Evolutionary conservation across 2,888 invertebrate genomes (phyloP), one percentile per base, ranked within the genome.

Genomic region (Pandemis cinnamomeana): DNA sequence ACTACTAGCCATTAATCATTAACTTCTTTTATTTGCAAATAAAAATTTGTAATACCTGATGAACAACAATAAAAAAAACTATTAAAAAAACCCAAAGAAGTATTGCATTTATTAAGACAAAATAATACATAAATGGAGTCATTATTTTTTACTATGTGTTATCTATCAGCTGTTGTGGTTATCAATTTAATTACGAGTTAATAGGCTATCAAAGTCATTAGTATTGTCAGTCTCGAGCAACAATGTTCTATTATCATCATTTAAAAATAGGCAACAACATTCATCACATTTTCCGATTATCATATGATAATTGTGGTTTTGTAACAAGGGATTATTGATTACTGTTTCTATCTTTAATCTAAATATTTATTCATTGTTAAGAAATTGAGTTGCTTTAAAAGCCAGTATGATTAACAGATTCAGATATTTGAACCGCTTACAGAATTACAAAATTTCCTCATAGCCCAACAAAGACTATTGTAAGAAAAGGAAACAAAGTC

Each of bases 181-280:
- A 73, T 70, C 69, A 70, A 51, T 51, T 66, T 69, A 70, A 73
- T 73, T 51, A 58, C 27, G 27, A 36, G 60, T 61, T 66, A 73
- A 73, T 66, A 73, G 69, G 73, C 60, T 73, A 73, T 73, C 66
- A 60, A 8, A 7, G 44, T 68, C 67, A 68, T 63, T 42, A 62
- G 15, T n/a, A 55, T 20, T 63, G 8, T 55, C 20, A 27, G 27
- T 64, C 20, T 3, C 11, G 11, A 6, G 48, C 46, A 48, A 48
- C 64, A 64, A 36, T 48, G 36, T 51, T 27, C 64, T 64, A 48
- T 64, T 48, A 64, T 36, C 27, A 53, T 64, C 13, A 48, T 63
- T 44, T 46, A n/a, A 20, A 27, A 48, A 64, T 64, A 13, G 48
- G 13, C 48, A 64, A 27, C 6, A 48, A 48, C n/a, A 48, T 7